phyloP scores from a whole-genome alignment of 2,888 invertebrate species.

The Mylabris sibirica region DNA sequence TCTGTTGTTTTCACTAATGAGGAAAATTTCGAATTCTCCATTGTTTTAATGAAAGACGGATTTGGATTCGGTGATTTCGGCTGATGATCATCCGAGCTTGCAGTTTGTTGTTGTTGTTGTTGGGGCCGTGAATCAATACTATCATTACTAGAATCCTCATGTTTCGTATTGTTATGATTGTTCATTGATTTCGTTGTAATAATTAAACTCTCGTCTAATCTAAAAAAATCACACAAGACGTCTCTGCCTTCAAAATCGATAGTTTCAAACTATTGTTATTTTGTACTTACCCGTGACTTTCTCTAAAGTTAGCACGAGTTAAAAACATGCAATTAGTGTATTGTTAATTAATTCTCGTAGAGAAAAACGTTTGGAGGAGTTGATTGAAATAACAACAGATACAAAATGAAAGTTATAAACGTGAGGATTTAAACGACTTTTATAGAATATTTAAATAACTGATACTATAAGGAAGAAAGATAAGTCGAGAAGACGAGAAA shows the following conservation, averaged over 20 bases:
- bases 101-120: conserved; percentile 32
- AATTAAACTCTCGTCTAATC: conserved; percentile 70
- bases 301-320: conserved; percentile 59
- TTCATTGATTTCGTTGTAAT: conserved; percentile 49
- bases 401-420: not conserved
- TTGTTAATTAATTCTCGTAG: not conserved
- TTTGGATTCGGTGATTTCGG: conserved; percentile 50
- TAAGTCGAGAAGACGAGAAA: not conserved
- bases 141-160: conserved; percentile 40
- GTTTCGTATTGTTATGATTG: conserved; percentile 29
- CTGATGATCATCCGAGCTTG: conserved; percentile 41
- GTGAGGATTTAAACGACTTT: no score
- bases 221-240: no score
- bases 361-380: not conserved
- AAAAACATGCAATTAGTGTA: not conserved
- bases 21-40: conserved; percentile 60
- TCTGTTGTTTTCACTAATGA: conserved; percentile 55
- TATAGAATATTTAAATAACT: conserved; percentile 7
- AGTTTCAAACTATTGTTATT: not conserved
- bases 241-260: not conserved
- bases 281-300: conserved; percentile 72
- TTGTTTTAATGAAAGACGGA: conserved; percentile 58
- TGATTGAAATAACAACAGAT: not conserved
- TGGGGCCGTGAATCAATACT: conserved; percentile 54
- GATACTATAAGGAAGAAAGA: not conserved